These are phyloP conservation scores for Mormyrops boulengeri DNA, from an alignment of 2,797 vertebrate species.

Conservation along the genomic window DNA sequence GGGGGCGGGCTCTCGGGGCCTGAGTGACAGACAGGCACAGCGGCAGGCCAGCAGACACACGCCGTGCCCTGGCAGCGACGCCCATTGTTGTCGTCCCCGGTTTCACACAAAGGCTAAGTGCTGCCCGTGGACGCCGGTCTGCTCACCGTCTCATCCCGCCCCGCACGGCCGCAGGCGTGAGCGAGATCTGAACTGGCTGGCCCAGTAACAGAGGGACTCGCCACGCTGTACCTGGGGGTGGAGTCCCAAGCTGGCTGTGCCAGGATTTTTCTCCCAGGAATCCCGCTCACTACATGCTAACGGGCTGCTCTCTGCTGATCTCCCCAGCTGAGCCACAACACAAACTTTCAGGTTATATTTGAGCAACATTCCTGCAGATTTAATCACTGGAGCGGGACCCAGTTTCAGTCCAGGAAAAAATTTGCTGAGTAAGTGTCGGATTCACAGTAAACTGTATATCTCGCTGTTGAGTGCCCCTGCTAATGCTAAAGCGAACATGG, in stretches of 20 bases:
- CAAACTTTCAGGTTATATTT: neutral
- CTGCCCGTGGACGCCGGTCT: conserved; percentile 6
- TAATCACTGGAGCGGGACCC: neutral
- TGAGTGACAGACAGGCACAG: conserved; percentile 41
- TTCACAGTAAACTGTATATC: neutral
- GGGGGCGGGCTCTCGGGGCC: conserved; percentile 30
- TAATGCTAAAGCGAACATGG: neutral
- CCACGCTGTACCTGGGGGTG: neutral
- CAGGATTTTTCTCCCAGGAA: neutral
- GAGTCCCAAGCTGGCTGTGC: neutral
- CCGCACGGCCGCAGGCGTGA: neutral
- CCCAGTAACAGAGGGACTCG: neutral
- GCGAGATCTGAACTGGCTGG: neutral
- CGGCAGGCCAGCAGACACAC: conserved; percentile 28
- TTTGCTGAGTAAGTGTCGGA: neutral
- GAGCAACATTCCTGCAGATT: neutral
- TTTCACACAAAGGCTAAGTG: conserved; percentile 65
- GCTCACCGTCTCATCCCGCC: neutral
- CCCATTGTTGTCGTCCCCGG: conserved; percentile 58
- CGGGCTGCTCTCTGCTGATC: neutral
- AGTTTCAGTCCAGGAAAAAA: neutral
- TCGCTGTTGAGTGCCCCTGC: neutral
- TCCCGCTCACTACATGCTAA: neutral
- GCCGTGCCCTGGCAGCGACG: conserved; percentile 47
- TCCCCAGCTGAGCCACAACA: neutral